Base-by-base conservation (phyloP, 2,797 vertebrate species). In the Coranthus polyacanthus region DNA sequence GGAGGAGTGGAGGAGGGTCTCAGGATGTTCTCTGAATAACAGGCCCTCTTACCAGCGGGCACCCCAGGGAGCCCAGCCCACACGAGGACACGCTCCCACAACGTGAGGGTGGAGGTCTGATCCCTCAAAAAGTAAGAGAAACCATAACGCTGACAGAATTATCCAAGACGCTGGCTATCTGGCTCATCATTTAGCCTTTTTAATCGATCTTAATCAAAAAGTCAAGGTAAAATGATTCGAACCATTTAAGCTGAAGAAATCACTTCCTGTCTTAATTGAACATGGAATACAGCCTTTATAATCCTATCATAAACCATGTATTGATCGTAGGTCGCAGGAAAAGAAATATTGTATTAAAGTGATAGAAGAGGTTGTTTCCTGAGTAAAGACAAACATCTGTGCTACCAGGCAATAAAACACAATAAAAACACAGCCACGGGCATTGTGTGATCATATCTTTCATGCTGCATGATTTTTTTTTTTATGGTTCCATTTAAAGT, bases 51-150 rank as follows among this genome's bases (percentile, higher is more conserved):
- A 69, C 12, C 45, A 63, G 67, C 71, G 85, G 85, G 83, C 79
- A 79, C 89, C 79, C 81, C 65, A 63, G 85, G 81, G 85, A 86
- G 75, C 63, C 51, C 50, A 67, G 74, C 46, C 83, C 79, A 80
- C 74, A 79, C 69, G 74, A 82, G 77, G 52, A 49, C 72, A 62
- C 65, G 67, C 71, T 81, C 71, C 83, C 74, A 62, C 67, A 55
- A 75, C 84, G 83, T 84, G 78, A 77, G 74, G 68, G 64, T 75
- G 86, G 75, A 77, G 78, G 74, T 79, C 78, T 66, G 69, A 87
- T 74, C 68, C 63, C 69, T 68, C 38, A 72, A 72, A 74, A 85
- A 76, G 78, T 72, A 66, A 5, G 62, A 69, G 59, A 62, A 53
- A 57, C 49, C 62, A 78, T 75, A 78, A 82, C 78, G 46, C 68